Evolutionary conservation across 2,888 invertebrate species (phyloP), one percentile per base, ranked within the genome.

Genomic region (Cephus spinipes): DNA sequence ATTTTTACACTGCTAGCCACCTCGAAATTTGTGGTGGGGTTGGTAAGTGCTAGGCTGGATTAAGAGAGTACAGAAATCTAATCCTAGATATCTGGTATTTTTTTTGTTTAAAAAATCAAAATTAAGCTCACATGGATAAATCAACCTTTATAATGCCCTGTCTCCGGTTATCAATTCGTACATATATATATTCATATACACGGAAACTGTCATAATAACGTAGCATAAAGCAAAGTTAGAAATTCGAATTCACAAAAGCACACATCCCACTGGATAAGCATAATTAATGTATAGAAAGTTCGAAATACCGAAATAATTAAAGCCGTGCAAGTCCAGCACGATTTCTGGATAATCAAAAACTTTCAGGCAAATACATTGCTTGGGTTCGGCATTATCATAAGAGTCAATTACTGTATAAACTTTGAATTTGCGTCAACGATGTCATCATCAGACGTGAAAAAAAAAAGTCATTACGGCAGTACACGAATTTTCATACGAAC

Each of bases 21-120:
- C 40, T 6, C 1, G 15, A 40, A 40, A 6, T 40, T 6, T 1
- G 0, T 15, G 0, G 2, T 15, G 6, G 15, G 4, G 15, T 4
- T 40, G 4, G 4, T 15, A 40, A 15, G 15, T 12, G 4, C 12
- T 36, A 40, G 1, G 15, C 6, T 40, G 15, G 15, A 1, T 40
- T 40, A 40, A 40, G 15, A 15, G 4, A 15, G 15, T 15, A 40
- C 15, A 40, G 40, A 40, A 40, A 6, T 15, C 2, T 1, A 15
- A 40, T 40, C 15, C 15, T 40, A 40, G 15, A 40, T 0, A 2
- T 23, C 4, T 2, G 2, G 23, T 23, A 35, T 23, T 23, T 55
- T 55, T 55, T 55, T 55, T 23, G 23, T 23, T 2, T 32, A 12
- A 4, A 36, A 9, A 55, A 23, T 55, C 23, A 23, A 35, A 35